Evolutionary conservation across 2,113 vertebrate species (phyloP).

Genomic region (Eurypyga helias): DNA sequence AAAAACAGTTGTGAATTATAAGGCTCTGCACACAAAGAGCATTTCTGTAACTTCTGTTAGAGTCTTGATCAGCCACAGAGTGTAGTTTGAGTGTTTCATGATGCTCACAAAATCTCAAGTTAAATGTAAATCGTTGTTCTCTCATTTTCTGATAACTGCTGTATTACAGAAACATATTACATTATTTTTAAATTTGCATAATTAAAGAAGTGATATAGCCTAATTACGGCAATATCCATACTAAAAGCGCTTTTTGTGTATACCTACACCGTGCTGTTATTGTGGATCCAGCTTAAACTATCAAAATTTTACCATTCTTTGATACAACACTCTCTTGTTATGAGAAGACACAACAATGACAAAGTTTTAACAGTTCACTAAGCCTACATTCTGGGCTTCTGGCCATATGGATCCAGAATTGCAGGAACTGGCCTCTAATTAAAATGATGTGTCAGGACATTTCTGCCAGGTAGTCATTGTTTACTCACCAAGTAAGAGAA

Average conservation of each 20-base stretch:
- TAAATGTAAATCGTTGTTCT: neutral
- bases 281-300: neutral
- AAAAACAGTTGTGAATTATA: neutral
- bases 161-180: neutral
- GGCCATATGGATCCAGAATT: neutral
- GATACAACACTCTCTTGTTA: neutral
- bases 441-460: fast-evolving
- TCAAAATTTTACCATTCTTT: neutral
- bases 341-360: neutral
- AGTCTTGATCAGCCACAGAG: neutral
- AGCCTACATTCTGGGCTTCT: neutral
- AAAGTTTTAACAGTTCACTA: neutral
- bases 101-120: neutral
- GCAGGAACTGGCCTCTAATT: neutral
- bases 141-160: neutral
- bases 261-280: fast-evolving
- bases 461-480: neutral
- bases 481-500: neutral
- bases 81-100: neutral
- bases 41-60: neutral
- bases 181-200: neutral
- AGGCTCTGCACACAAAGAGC: neutral
- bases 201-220: neutral
- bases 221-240: neutral
- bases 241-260: neutral